These are phyloP conservation scores for Micropoecilia bifurca DNA, from an alignment of 2,797 vertebrate species.

Conservation along the genomic window DNA sequence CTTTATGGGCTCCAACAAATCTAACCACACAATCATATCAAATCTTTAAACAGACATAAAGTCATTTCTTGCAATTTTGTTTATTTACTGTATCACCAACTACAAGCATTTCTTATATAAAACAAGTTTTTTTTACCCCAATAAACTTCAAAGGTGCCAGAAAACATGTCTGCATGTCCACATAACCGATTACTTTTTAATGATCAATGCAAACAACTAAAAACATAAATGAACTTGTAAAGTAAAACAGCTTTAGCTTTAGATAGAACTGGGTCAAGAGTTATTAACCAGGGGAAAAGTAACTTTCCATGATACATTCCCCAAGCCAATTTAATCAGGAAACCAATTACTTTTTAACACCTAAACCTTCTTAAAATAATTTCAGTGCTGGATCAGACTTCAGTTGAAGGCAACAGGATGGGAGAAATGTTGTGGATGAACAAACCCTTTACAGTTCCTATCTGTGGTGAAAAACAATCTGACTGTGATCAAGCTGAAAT, in stretches of 20 bases:
- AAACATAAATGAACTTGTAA: not conserved
- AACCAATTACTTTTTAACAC: constrained; percentile 2
- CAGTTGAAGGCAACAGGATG: not conserved
- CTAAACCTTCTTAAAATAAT: not conserved
- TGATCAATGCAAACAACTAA: not conserved
- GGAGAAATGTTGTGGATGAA: not conserved
- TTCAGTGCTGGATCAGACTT: not conserved
- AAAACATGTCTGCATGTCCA: not conserved
- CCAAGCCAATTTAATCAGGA: not conserved
- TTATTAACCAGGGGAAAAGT: not conserved
- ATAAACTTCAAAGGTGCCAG: not conserved
- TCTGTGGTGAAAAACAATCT: not conserved
- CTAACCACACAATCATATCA: not conserved
- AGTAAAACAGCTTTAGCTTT: not conserved
- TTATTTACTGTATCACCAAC: not conserved
- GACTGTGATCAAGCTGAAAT: not conserved
- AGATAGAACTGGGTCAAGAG: not conserved
- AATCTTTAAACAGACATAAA: not conserved
- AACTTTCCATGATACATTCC: not conserved
- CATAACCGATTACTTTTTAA: not conserved
- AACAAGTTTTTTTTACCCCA: not conserved
- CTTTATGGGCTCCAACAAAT: not conserved
- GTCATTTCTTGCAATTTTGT: not conserved
- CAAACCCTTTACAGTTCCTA: not conserved
- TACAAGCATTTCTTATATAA: not conserved